Conservation (phyloP, 1,140 invertebrate species). For the Myzus persicae region DNA sequence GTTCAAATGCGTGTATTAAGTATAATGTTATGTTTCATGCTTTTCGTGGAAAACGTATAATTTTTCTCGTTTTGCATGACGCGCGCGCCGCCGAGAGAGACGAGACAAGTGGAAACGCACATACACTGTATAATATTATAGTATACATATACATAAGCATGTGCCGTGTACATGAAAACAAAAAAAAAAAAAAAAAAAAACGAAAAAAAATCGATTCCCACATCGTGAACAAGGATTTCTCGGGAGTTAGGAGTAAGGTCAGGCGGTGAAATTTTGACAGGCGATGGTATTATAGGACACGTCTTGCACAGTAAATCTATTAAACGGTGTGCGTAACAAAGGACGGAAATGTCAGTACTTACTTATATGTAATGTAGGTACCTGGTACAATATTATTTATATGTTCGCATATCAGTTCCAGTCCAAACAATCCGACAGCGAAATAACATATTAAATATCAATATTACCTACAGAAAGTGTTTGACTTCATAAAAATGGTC, state of each 20-base stretch:
- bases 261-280: constrained; percentile 4
- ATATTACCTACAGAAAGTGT: background rate
- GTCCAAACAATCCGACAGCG: background rate
- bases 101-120: background rate
- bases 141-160: background rate
- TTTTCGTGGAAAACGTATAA: background rate
- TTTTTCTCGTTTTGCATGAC: constrained; percentile 11
- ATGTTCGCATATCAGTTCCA: background rate
- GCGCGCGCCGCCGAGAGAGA: background rate
- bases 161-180: background rate
- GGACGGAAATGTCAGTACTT: constrained; percentile 4
- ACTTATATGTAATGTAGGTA: background rate
- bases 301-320: background rate
- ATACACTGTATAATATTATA: background rate
- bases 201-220: constrained; percentile 1
- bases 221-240: background rate
- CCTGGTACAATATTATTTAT: too few species aligned
- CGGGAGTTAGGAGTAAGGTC: background rate
- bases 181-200: background rate
- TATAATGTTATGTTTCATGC: background rate
- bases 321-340: background rate
- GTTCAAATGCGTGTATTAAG: background rate
- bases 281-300: background rate
- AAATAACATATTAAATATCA: background rate
- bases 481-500: background rate